phyloP scores from a whole-genome alignment of 2,113 vertebrate genomes.

The Hymenochirus boettgeri region DNA sequence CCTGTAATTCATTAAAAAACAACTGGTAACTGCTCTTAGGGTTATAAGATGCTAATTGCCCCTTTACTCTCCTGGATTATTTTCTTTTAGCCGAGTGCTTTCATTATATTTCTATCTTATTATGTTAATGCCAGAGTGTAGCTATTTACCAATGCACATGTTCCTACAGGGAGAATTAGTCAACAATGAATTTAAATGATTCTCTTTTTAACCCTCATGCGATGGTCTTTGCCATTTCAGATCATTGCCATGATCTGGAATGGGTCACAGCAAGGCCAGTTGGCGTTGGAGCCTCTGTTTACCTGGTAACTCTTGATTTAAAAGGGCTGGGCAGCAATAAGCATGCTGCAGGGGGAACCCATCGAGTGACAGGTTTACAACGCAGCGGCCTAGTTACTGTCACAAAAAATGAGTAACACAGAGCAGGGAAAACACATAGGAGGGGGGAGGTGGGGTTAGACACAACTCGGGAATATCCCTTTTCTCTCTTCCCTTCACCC shows the following conservation, averaged over 20 bases:
- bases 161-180: too few relatives aligned
- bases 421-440: too few relatives aligned
- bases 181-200: too few relatives aligned
- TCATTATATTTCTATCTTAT: too few relatives aligned
- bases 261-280: slow-evolving; percentile 9
- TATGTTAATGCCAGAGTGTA: too few relatives aligned
- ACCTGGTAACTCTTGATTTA: not conserved
- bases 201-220: too few relatives aligned
- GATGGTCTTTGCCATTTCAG: too few relatives aligned
- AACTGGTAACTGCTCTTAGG: too few relatives aligned
- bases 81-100: too few relatives aligned
- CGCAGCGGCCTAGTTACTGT: slow-evolving; percentile 17
- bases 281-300: slow-evolving; percentile 6
- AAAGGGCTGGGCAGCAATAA: not conserved
- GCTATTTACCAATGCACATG: too few relatives aligned
- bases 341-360: slow-evolving; percentile 5
- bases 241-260: not conserved
- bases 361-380: not conserved
- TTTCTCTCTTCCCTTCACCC: not conserved
- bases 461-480: not conserved
- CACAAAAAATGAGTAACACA: slow-evolving; percentile 1
- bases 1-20: not conserved
- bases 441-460: not conserved
- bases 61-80: too few relatives aligned
- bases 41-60: too few relatives aligned